phyloP scores from a whole-genome alignment of 1,140 invertebrate genomes.

The Eupeodes corollae region DNA sequence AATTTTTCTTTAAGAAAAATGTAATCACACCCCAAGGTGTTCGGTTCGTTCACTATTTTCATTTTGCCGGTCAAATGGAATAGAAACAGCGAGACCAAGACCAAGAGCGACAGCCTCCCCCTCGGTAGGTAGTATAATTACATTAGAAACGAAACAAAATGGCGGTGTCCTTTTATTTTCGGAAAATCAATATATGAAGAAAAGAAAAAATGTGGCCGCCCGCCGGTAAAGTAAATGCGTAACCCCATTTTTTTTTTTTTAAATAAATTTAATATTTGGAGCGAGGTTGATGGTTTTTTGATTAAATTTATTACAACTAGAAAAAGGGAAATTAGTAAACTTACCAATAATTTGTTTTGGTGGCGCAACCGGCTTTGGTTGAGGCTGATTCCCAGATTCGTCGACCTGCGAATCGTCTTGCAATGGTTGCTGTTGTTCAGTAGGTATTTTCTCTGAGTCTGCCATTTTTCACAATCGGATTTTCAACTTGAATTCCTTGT shows the following conservation, averaged over 20 bases:
- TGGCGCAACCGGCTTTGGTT: conserved; percentile 27
- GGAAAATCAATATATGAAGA: not conserved
- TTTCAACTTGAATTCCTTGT: not conserved
- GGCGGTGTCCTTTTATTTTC: conserved; percentile 29
- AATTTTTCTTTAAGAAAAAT: too few species aligned
- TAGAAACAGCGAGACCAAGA: not conserved
- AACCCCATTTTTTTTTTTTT: conserved; percentile 12
- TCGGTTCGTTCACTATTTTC: not conserved
- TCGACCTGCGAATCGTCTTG: conserved; percentile 18
- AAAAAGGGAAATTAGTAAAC: conserved; percentile 6
- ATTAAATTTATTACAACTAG: conserved; percentile 13
- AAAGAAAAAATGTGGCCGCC: not conserved
- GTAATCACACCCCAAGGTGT: too few species aligned
- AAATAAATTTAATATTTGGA: conserved; percentile 18
- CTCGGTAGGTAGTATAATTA: conserved; percentile 24
- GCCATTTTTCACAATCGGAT: conserved; percentile 19
- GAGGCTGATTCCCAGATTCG: conserved; percentile 12
- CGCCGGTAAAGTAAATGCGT: not conserved
- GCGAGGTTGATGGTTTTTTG: conserved; percentile 26
- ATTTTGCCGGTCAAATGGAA: not conserved
- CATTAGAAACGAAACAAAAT: conserved; percentile 22
- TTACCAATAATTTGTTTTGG: conserved; percentile 36
- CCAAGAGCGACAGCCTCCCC: conserved; percentile 9
- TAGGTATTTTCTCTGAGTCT: conserved; percentile 30
- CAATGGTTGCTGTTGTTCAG: conserved; percentile 23